A percentile compares a stretch with the other conserved stretches of the same genome.
These are phyloP conservation scores for Turritopsis rubra DNA, from an alignment of 30 jellyfish, hydroid and myxozoan species.

Conservation along the genomic window DNA sequence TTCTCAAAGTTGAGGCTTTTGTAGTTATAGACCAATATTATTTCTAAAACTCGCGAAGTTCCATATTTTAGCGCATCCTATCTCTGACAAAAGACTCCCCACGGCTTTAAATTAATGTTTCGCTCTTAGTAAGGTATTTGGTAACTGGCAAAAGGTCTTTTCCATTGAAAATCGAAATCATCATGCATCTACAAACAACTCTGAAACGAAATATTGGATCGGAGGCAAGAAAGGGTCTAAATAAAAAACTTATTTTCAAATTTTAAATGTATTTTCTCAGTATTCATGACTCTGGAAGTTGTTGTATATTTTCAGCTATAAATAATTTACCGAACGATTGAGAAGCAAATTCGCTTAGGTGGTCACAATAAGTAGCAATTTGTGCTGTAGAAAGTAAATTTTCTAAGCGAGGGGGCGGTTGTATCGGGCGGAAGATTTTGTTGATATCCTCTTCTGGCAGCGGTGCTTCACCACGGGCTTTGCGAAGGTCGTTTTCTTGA, in stretches of 20 bases:
- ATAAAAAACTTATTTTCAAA: not conserved
- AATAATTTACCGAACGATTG: conserved; percentile 77
- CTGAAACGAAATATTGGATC: too few species aligned
- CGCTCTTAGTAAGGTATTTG: too few species aligned
- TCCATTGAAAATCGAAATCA: not conserved
- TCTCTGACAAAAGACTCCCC: too few species aligned
- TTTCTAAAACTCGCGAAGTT: too few species aligned
- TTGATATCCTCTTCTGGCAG: conserved; percentile 84
- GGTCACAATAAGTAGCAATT: conserved; percentile 65
- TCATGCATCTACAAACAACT: too few species aligned
- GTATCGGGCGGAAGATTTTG: conserved; percentile 54
- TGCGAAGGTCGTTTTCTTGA: conserved; percentile 72
- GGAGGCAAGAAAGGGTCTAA: too few species aligned
- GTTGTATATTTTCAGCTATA: conserved; percentile 75
- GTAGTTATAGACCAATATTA: too few species aligned
- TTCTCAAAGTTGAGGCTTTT: too few species aligned
- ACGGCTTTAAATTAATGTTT: too few species aligned
- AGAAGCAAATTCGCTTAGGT: conserved; percentile 71
- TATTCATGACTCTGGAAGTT: not conserved
- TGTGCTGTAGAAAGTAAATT: conserved; percentile 66
- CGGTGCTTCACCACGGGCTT: conserved; percentile 78
- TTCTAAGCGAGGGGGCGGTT: conserved; percentile 81
- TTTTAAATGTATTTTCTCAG: not conserved
- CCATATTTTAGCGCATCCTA: too few species aligned
- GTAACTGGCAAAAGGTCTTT: too few species aligned